Percentiles rank a stretch among this genome's conserved stretches.
phyloP scores from a whole-genome alignment of 2,113 vertebrate species.

The Lophochroa leadbeateri region DNA sequence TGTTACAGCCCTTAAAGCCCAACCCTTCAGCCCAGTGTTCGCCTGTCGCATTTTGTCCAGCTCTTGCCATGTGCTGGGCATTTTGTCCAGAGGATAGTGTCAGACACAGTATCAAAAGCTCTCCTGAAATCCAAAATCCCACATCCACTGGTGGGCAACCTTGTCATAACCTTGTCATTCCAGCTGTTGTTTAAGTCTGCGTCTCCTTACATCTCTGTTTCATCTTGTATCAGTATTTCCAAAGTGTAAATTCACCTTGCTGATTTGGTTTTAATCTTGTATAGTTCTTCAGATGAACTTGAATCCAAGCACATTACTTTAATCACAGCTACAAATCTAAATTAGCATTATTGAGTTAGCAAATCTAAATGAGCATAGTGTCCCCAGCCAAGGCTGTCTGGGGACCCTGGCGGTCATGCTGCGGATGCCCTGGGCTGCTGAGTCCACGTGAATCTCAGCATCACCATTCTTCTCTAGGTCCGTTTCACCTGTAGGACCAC shows the following conservation, averaged over 20 bases:
- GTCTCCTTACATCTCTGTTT: no score
- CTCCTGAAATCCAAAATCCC: not conserved
- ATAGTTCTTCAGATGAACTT: not conserved
- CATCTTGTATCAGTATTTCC: no score
- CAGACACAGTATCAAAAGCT: not conserved
- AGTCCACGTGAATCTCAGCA: rapidly evolving
- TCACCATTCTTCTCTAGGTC: not conserved
- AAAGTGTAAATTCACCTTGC: no score
- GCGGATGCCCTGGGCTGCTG: not conserved
- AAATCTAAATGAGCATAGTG: not conserved
- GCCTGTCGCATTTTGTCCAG: rapidly evolving
- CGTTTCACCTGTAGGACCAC: not conserved
- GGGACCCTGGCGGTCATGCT: not conserved
- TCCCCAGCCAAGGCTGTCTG: not conserved
- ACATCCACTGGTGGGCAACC: no score
- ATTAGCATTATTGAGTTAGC: not conserved
- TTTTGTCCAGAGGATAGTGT: not conserved
- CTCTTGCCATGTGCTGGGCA: not conserved
- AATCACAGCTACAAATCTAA: not conserved
- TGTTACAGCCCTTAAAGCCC: not conserved
- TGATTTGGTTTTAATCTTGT: not conserved
- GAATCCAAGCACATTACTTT: not conserved
- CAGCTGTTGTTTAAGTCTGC: no score
- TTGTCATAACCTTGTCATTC: no score
- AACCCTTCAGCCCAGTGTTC: not conserved